Evolutionary conservation across 1,140 invertebrate genomes (phyloP).

Genomic region (Stegodyphus mimosarum): DNA sequence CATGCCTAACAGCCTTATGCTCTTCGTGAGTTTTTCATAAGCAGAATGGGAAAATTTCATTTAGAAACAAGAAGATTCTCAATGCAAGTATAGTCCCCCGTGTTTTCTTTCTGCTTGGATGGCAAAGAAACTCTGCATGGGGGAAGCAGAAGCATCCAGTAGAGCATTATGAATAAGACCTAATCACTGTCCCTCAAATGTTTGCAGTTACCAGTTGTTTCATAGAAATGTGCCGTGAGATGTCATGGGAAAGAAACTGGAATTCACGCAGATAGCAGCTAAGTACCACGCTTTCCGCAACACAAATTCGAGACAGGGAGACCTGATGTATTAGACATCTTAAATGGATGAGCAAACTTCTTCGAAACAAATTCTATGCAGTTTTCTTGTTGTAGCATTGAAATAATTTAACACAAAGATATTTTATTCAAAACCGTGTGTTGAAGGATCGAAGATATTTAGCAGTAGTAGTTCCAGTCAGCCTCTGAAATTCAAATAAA

Average conservation of each 20-base stretch:
- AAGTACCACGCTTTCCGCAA: not conserved
- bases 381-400: not conserved
- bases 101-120: too few species aligned
- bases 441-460: too few species aligned
- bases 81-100: too few species aligned
- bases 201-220: not conserved
- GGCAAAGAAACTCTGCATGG: not conserved
- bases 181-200: conserved; percentile 29
- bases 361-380: not conserved
- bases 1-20: too few species aligned
- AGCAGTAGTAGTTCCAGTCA: too few species aligned
- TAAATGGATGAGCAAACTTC: not conserved
- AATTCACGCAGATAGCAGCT: not conserved
- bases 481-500: too few species aligned
- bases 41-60: too few species aligned
- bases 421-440: too few species aligned
- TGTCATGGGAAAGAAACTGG: conserved; percentile 17
- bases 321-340: not conserved
- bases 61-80: too few species aligned
- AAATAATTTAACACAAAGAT: not conserved
- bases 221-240: not conserved
- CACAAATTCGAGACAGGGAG: not conserved
- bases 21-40: too few species aligned
- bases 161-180: conserved; percentile 12
- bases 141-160: not conserved